A percentile compares a stretch with the other conserved stretches of the same genome.
Conservation (phyloP, 1,140 invertebrate species). For the Atta colombica region DNA sequence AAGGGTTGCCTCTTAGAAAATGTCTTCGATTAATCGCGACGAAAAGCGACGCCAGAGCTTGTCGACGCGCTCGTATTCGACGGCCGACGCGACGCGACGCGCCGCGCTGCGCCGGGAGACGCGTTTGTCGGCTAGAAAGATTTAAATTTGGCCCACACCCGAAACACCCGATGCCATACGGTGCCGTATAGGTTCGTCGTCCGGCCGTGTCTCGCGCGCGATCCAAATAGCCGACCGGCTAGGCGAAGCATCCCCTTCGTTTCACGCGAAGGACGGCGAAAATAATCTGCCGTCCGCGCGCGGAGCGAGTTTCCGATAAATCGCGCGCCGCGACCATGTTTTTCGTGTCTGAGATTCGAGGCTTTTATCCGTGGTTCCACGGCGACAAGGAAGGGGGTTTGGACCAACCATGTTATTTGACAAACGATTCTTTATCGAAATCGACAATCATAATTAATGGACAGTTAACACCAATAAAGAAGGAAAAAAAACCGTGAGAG, state of each 20-base stretch:
- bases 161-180: background rate
- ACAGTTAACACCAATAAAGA: background rate
- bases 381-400: background rate
- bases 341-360: background rate
- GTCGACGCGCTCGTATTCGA: slow-evolving; percentile 13
- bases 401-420: background rate
- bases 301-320: slow-evolving; percentile 41
- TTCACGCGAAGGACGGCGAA: slow-evolving; percentile 52
- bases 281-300: slow-evolving; percentile 44
- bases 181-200: slow-evolving; percentile 52
- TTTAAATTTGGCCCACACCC: slow-evolving; percentile 71
- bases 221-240: slow-evolving; percentile 59
- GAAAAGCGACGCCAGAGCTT: background rate
- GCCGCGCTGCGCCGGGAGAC: background rate
- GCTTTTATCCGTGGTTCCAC: background rate
- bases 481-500: background rate
- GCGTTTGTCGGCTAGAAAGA: slow-evolving; percentile 42
- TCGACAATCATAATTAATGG: background rate
- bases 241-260: slow-evolving; percentile 36
- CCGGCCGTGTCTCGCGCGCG: slow-evolving; percentile 53
- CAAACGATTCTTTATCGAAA: background rate
- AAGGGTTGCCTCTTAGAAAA: background rate
- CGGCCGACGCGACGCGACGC: background rate
- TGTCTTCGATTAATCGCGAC: background rate
- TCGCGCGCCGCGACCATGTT: background rate